Base-by-base conservation (phyloP, 2,888 invertebrate genomes). In the Odontocolon sp. region DNA sequence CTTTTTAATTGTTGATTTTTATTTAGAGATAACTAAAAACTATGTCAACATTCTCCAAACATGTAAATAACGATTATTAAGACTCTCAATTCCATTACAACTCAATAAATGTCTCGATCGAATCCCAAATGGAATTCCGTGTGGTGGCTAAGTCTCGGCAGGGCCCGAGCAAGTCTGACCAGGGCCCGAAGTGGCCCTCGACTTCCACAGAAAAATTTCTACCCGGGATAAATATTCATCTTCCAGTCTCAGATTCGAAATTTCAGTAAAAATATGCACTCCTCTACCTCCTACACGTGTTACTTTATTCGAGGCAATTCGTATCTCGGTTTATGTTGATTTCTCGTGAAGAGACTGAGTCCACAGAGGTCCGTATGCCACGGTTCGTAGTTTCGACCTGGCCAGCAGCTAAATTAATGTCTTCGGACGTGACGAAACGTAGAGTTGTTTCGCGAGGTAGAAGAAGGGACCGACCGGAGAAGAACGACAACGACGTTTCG, bases 391-490 rank as follows among this genome's bases (percentile, higher is more conserved):
- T 18, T 26, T 57, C 28, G 38, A 23, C 42, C 42, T 21, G 54
- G 42, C 33, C 31, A 28, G 23, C 42, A 14, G 45, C 16, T 59
- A 80, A 83, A 82, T 81, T 79, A 80, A 77, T 75, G 80, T 80
- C 78, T 78, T 79, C 76, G 82, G 79, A 83, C 84, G 84, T 84
- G 86, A 85, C 84, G 83, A 47, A 68, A 61, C 33, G 52, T 18
- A 36, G 45, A 38, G 52, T 50, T 40, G 59, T 69, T 61, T 21
- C 26, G 40, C 38, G 31, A 59, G 31, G 23, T 6, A 16, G 42
- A 54, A 66, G 50, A 50, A 71, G 14, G 47, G 6, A 47, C 64
- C 18, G n/a, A 64, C 36, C 33, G 63, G 23, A 14, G 57, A 23
- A 45, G 61, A 63, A 16, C 14, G 63, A 67, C 33, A 61, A 56